These are phyloP conservation scores for Arctopsyche grandis DNA, from an alignment of 1,140 invertebrate genomes.

Conservation along the genomic window DNA sequence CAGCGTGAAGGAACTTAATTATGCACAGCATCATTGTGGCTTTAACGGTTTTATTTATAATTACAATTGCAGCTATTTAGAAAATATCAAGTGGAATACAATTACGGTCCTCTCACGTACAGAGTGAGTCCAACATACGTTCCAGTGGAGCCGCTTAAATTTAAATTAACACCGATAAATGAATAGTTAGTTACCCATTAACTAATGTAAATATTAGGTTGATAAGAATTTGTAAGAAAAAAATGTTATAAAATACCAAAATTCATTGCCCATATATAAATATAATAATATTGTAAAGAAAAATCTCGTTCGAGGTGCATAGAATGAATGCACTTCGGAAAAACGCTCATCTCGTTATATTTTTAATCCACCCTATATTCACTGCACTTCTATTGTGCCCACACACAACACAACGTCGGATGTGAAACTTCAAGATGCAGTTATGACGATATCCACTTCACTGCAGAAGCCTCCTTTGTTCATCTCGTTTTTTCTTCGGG, in stretches of 20 bases:
- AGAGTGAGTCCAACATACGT: constrained; percentile 78
- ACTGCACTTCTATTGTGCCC: too few relatives aligned
- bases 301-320: too few relatives aligned
- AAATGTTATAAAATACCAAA: neutral
- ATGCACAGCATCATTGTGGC: neutral
- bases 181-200: too few relatives aligned
- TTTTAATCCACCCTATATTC: too few relatives aligned
- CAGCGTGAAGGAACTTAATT: neutral
- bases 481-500: too few relatives aligned
- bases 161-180: constrained; percentile 64
- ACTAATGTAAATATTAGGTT: neutral
- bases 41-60: neutral
- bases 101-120: constrained; percentile 71
- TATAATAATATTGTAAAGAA: too few relatives aligned
- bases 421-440: neutral
- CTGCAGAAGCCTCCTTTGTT: neutral
- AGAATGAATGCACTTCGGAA: too few relatives aligned
- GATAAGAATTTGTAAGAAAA: neutral
- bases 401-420: too few relatives aligned
- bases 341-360: too few relatives aligned
- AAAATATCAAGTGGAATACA: constrained; percentile 73
- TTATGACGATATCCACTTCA: neutral
- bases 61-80: constrained; percentile 70
- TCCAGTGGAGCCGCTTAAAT: constrained; percentile 74
- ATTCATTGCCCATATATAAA: too few relatives aligned